Conservation (phyloP, 2,113 vertebrate species). For the Leptobrachium ailaonicum region DNA sequence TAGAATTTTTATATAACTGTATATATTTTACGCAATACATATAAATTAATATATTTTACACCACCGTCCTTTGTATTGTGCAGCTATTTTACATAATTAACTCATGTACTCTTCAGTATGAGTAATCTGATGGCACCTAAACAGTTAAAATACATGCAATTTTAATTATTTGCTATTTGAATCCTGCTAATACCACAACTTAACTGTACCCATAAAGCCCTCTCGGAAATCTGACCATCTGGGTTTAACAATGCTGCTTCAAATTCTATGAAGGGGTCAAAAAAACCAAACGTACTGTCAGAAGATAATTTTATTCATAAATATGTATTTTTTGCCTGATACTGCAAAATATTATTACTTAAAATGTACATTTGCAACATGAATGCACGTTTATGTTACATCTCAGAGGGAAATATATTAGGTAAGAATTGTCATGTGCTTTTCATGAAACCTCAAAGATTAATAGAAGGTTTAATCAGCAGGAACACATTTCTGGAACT, state of each 20-base stretch:
- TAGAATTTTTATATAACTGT: too few species aligned
- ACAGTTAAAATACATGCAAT: not conserved
- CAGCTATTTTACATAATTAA: too few species aligned
- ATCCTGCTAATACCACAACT: not conserved
- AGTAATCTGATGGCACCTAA: not conserved
- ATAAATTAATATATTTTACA: too few species aligned
- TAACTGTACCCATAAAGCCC: conserved; percentile 3
- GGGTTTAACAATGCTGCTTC: not conserved
- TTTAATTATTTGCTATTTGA: not conserved
- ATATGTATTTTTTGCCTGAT: not conserved
- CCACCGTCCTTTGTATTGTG: too few species aligned
- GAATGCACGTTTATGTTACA: too few species aligned
- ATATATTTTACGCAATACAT: too few species aligned
- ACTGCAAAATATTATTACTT: not conserved
- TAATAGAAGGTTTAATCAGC: too few species aligned
- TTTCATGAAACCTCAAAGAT: too few species aligned
- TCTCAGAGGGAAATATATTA: not conserved
- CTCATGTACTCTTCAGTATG: too few species aligned
- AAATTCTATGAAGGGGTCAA: conserved; percentile 5
- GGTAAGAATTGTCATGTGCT: too few species aligned
- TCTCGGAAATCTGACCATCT: not conserved
- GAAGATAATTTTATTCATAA: not conserved
- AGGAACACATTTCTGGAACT: too few species aligned
- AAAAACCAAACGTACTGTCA: not conserved
- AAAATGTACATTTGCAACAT: too few species aligned